phyloP scores from a whole-genome alignment of 2,113 vertebrate species.

The Lepus europaeus region DNA sequence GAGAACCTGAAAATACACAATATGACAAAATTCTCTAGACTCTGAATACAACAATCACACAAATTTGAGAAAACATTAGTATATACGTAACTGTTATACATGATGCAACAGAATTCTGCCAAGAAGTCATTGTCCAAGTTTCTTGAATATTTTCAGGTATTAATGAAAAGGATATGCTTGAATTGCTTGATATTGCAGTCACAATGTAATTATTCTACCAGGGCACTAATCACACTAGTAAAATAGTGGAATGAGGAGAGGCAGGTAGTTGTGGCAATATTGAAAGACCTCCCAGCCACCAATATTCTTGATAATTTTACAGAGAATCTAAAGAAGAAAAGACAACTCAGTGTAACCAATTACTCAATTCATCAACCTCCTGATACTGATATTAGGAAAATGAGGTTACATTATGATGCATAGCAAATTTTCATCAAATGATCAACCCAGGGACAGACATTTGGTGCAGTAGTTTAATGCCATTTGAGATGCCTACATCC shows the following conservation, averaged over 20 bases:
- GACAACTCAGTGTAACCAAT: neutral
- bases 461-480: too few species aligned
- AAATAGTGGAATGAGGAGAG: neutral
- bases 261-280: accelerated
- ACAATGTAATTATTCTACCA: neutral
- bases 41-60: neutral
- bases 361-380: neutral
- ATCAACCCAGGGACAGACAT: too few species aligned
- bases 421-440: too few species aligned
- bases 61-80: neutral
- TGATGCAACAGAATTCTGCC: neutral
- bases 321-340: neutral
- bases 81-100: neutral
- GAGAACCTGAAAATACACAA: neutral
- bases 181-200: neutral
- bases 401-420: too few species aligned
- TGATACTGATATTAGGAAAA: neutral
- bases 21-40: neutral
- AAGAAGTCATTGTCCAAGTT: neutral
- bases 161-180: neutral
- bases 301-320: neutral
- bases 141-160: neutral
- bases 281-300: neutral
- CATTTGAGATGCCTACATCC: too few species aligned
- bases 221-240: neutral